Conservation (phyloP, 1,140 invertebrate genomes). For the Aphis craccivora region DNA sequence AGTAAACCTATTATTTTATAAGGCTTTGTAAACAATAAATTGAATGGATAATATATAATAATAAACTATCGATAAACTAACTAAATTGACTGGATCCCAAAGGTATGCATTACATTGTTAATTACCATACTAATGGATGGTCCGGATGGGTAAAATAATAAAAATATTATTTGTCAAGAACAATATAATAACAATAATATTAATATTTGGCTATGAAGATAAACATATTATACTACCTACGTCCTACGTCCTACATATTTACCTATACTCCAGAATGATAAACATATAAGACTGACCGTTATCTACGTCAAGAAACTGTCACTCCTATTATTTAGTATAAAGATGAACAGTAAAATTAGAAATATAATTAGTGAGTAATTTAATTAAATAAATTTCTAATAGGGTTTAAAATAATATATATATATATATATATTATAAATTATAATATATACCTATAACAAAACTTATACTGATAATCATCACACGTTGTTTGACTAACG, state of each 20-base stretch:
- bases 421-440: no score
- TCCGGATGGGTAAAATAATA: neutral
- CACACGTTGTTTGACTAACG: no score
- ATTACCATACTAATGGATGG: neutral
- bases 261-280: neutral
- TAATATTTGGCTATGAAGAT: neutral
- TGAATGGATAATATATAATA: neutral
- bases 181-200: no score
- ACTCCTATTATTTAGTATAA: no score
- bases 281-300: neutral
- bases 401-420: neutral
- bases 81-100: neutral
- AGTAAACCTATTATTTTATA: neutral
- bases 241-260: neutral
- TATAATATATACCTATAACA: no score
- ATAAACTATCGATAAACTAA: no score
- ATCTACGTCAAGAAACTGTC: neutral
- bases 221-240: neutral
- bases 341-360: neutral
- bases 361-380: neutral
- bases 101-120: neutral
- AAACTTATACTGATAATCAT: no score
- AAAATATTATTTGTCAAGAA: neutral
- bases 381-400: neutral
- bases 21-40: neutral